A percentile compares a stretch with the other conserved stretches of the same genome.
These are phyloP conservation scores for Ophion ventricosus DNA, from an alignment of 2,888 invertebrate genomes.

Conservation along the genomic window DNA sequence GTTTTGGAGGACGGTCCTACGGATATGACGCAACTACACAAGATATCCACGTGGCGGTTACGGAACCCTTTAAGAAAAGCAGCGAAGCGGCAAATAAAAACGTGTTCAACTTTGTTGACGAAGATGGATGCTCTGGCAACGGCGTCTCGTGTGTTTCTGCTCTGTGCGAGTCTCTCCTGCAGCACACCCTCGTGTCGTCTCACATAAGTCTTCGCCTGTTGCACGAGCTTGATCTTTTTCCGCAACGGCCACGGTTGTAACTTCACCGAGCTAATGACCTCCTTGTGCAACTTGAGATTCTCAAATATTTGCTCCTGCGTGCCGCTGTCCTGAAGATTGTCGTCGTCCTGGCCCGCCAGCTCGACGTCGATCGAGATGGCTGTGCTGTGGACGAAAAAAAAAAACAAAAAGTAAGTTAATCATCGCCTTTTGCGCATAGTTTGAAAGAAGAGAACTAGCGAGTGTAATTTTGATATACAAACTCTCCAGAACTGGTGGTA, in stretches of 20 bases:
- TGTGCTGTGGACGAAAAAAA: conserved; percentile 84
- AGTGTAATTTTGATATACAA: conserved; percentile 79
- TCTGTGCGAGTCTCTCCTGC: conserved; percentile 95
- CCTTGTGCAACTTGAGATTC: conserved; percentile 95
- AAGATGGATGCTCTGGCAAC: conserved; percentile 93
- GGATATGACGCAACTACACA: too few relatives aligned
- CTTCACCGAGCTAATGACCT: conserved; percentile 94
- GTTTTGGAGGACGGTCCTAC: too few relatives aligned
- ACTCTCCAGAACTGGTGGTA: conserved; percentile 95
- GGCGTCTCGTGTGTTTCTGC: conserved; percentile 93
- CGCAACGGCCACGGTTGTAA: conserved; percentile 93
- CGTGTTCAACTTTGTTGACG: conserved; percentile 88
- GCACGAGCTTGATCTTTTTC: conserved; percentile 91
- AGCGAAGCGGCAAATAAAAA: not conserved
- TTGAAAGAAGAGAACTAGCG: too few relatives aligned
- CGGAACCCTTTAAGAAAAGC: conserved; percentile 10
- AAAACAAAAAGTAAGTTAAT: not conserved
- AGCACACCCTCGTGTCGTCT: conserved; percentile 95
- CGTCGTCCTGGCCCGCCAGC: conserved; percentile 88
- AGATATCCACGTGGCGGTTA: not conserved
- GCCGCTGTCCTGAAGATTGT: conserved; percentile 90
- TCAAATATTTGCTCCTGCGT: conserved; percentile 95
- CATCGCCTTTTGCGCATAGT: not conserved
- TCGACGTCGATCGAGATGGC: conserved; percentile 91
- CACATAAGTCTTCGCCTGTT: conserved; percentile 93